Evolutionary conservation across 2,797 vertebrate species (phyloP), one percentile per base, ranked within the genome.

Genomic region (Spizella passerina): DNA sequence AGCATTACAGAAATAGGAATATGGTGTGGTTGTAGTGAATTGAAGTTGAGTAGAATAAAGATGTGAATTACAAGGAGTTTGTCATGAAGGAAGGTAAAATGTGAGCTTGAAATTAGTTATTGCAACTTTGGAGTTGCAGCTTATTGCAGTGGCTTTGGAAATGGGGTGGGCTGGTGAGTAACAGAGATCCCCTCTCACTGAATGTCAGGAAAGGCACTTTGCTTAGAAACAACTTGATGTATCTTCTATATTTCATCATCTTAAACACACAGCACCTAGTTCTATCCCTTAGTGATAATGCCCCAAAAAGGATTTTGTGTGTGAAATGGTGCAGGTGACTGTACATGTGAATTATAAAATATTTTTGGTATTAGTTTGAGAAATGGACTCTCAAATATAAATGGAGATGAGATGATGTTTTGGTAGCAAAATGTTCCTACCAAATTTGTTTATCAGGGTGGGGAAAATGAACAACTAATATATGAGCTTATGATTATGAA

Each of bases 401-500:
- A n/a, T 20, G 5, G 52, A 36, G 43, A 9, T 71, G 32, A 29
- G 73, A 24, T n/a, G 16, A 22, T 30, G 7, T 61, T 68, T 78
- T 65, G 32, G 29, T 41, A 29, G 59, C 10, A 72, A 75, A 14
- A 15, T 27, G 6, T 64, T 61, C 6, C 41, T 56, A 18, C 12
- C 41, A n/a, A 39, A 41, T 68, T 63, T 7, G 17, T 76, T 86
- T 26, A 16, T 30, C 3, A 1, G 17, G 19, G 29, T 27, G 27
- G 20, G 18, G n/a, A 63, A 91, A 82, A 30, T 17, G 12, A 38
- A 18, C 23, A 72, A n/a, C 6, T 21, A 34, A 44, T 39, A 53
- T 52, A 27, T 34, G 60, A 41, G 23, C 3, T 9, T 56, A 14
- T 49, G n/a, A 52, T 96, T 93, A 84, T 94, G 94, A 84, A 83